These are phyloP conservation scores for Hyalella azteca DNA, from an alignment of 2,888 invertebrate species.

Conservation along the genomic window DNA sequence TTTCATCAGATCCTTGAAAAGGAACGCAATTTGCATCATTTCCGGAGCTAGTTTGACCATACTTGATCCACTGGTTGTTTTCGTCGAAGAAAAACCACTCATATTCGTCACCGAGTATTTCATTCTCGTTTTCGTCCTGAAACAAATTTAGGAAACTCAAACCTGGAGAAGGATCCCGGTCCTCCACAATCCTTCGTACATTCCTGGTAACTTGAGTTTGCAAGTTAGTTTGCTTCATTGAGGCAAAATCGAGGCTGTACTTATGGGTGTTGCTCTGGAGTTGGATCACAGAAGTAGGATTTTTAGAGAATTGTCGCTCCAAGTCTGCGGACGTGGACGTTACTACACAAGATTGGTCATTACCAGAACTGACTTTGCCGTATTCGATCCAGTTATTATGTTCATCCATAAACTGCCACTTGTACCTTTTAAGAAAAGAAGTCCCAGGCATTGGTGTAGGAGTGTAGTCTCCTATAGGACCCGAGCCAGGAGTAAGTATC, in stretches of 20 bases:
- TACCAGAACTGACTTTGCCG: background rate
- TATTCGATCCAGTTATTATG: background rate
- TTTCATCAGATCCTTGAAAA: background rate
- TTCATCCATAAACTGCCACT: constrained; percentile 27
- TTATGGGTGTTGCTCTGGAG: background rate
- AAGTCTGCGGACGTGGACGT: background rate
- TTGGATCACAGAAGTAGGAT: background rate
- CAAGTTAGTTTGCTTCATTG: constrained; percentile 20
- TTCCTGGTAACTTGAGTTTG: background rate
- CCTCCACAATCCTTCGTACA: background rate
- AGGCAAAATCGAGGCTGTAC: constrained; percentile 4
- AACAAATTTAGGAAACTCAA: background rate
- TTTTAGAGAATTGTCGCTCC: background rate
- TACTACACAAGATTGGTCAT: background rate
- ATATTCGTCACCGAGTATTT: background rate
- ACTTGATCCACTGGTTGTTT: background rate
- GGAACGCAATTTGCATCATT: constrained; percentile 3
- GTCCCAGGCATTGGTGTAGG: background rate
- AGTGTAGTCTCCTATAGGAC: background rate
- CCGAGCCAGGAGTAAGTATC: background rate
- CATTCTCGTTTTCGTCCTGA: background rate
- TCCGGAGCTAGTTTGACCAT: constrained; percentile 8
- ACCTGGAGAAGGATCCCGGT: background rate
- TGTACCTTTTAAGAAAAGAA: background rate
- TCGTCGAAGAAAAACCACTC: constrained; percentile 25